Percentiles rank a stretch among this genome's conserved stretches.
Evolutionary conservation across 1,140 invertebrate species (phyloP).

Genomic region (Aphis craccivora): DNA sequence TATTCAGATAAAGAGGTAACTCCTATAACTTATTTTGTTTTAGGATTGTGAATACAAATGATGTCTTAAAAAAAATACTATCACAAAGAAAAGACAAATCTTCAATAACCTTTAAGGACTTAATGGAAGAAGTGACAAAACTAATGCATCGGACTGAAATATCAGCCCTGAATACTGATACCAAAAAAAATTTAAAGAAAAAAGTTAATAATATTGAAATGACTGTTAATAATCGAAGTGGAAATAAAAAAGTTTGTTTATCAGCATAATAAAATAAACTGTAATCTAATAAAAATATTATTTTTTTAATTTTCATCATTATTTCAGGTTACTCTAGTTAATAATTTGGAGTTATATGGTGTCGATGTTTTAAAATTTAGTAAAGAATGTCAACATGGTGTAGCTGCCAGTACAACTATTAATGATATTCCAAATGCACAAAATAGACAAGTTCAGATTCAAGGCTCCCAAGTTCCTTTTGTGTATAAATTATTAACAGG

Average conservation of each 20-base stretch:
- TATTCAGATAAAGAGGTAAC: background rate
- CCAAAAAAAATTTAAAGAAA: slow-evolving; percentile 63
- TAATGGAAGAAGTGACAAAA: slow-evolving; percentile 73
- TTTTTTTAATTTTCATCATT: background rate
- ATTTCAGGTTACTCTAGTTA: slow-evolving; percentile 80
- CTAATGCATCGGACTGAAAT: slow-evolving; percentile 81
- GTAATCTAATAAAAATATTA: background rate
- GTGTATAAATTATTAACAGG: slow-evolving; percentile 77
- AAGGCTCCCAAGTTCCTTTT: slow-evolving; percentile 89
- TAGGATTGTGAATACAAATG: slow-evolving; percentile 70
- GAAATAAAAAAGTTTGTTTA: slow-evolving; percentile 83
- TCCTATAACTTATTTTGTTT: slow-evolving; percentile 57
- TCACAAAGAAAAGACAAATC: slow-evolving; percentile 59
- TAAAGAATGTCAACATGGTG: slow-evolving; percentile 81
- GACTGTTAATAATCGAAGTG: slow-evolving; percentile 76
- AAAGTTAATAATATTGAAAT: slow-evolving; percentile 83
- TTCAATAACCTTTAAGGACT: slow-evolving; percentile 74
- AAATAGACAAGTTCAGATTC: slow-evolving; percentile 81
- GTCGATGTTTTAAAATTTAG: slow-evolving; percentile 81
- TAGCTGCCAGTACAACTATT: slow-evolving; percentile 85
- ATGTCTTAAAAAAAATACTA: slow-evolving; percentile 64
- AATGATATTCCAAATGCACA: slow-evolving; percentile 78
- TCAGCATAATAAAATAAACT: background rate
- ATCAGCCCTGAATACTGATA: slow-evolving; percentile 67
- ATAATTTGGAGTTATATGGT: slow-evolving; percentile 85